These are phyloP conservation scores for Polyodon spathula DNA, from an alignment of 2,113 vertebrate species.

Conservation along the genomic window DNA sequence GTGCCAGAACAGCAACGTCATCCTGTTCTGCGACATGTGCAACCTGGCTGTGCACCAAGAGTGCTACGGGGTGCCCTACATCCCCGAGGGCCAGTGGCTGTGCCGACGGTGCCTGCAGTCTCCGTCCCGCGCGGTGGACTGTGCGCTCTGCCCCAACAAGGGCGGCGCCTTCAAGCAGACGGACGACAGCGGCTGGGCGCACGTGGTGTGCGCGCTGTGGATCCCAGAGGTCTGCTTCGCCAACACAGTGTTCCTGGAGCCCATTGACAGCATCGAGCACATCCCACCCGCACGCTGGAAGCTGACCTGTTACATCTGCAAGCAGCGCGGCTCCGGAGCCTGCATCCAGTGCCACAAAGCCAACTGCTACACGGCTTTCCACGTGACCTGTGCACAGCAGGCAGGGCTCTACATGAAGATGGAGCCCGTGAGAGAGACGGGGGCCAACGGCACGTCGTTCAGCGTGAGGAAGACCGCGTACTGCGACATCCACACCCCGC, in stretches of 20 bases:
- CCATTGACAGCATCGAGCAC: constrained; percentile 96
- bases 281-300: constrained; percentile 95
- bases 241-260: constrained; percentile 96
- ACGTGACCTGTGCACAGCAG: constrained; percentile 95
- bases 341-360: constrained; percentile 98
- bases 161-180: constrained; percentile 98
- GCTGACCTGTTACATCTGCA: constrained; percentile 98
- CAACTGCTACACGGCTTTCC: constrained; percentile 97
- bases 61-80: constrained; percentile 96
- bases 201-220: constrained; percentile 95
- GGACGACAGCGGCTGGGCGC: constrained; percentile 92
- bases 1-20: constrained; percentile 98
- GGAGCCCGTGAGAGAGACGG: constrained; percentile 92
- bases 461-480: constrained; percentile 95
- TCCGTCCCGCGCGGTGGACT: constrained; percentile 90
- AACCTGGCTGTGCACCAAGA: constrained; percentile 97
- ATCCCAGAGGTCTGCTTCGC: constrained; percentile 98
- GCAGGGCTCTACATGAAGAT: constrained; percentile 98
- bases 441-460: constrained; percentile 92
- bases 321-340: constrained; percentile 90
- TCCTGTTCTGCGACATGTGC: constrained; percentile 98
- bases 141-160: constrained; percentile 95
- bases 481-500: constrained; percentile 94
- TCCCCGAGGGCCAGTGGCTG: constrained; percentile 96
- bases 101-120: constrained; percentile 97